Base-by-base conservation (phyloP, 2,113 vertebrate species). In the Plecturocebus donacophilus region DNA sequence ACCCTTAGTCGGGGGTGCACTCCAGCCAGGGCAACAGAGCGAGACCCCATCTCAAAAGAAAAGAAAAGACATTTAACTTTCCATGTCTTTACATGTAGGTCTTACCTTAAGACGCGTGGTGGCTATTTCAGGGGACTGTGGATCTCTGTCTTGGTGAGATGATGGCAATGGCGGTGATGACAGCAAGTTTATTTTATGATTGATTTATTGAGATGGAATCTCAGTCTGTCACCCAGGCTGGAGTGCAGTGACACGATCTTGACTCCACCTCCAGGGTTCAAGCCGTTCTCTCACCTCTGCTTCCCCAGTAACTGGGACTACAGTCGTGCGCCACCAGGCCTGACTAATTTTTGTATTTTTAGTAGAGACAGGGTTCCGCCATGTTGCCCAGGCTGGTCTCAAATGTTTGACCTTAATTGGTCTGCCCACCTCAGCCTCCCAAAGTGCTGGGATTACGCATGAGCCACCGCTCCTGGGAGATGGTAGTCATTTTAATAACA, bases 291-390 rank as follows among this genome's bases (percentile, higher is more conserved):
- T 64, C 27, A 64, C 61, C 61, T 64, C 27, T 2, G 2, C 61
- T 27, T 64, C 12, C 27, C 61, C 30, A 64, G 61, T 32, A 64
- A 13, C 61, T 32, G 61, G 61, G 12, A 64, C 12, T 64, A 6
- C 27, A 64, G 12, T 30, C 2, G 3, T 30, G 1, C 1, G 66
- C 66, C 32, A 35, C 32, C 16, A 7, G 0, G 0, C 3, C 66
- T 14, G 0, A 30, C 66, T 68, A 19, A 68, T 68, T 35, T n/a
- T n/a, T n/a, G 61, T 64, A 64, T 64, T 64, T 64, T 64, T 32
- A 64, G 61, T 14, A 35, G 66, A 68, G 66, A n/a, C 32, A 14
- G 16, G 32, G 14, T 68, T 35, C n/a, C 32, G 30, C 16, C 32
- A 19, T 35, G 16, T 68, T 68, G 66, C 66, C 32, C 32, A 68